These are phyloP conservation scores for Falco punctatus DNA, from an alignment of 2,113 vertebrate species.

Conservation along the genomic window DNA sequence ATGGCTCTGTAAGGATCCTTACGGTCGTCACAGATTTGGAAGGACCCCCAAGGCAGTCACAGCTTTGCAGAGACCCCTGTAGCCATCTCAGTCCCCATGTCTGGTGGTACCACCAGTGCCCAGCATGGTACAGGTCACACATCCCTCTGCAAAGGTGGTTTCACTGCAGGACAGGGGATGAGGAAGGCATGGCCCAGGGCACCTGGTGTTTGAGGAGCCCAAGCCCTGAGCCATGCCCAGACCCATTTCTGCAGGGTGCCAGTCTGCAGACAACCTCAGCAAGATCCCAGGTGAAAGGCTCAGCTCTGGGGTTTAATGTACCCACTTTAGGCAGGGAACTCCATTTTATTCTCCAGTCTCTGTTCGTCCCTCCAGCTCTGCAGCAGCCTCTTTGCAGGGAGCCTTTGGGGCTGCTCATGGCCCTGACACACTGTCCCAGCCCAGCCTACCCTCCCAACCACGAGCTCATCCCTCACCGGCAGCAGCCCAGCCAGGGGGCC, in stretches of 20 bases:
- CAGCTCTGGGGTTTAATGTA: not conserved
- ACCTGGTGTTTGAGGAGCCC: not conserved
- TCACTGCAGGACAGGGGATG: accelerated
- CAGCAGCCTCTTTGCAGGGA: not conserved
- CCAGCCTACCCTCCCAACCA: accelerated
- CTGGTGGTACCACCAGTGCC: not conserved
- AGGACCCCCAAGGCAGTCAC: not conserved
- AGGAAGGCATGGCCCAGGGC: not conserved
- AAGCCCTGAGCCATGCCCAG: not conserved
- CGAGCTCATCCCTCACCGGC: not conserved
- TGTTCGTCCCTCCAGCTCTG: not conserved
- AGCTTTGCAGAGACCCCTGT: not conserved
- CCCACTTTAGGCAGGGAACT: not conserved
- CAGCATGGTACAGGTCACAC: not conserved
- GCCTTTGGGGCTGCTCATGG: not conserved
- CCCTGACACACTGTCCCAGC: not conserved
- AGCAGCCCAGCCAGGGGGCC: not conserved
- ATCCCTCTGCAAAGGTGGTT: not conserved
- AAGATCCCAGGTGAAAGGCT: not conserved
- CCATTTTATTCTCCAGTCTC: not conserved
- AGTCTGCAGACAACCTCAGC: not conserved
- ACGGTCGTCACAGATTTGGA: not conserved
- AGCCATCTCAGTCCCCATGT: not conserved
- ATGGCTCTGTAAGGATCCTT: not conserved
- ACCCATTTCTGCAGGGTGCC: not conserved